Base-by-base conservation (phyloP, 2,888 invertebrate genomes). In the Drosophila monieri region DNA sequence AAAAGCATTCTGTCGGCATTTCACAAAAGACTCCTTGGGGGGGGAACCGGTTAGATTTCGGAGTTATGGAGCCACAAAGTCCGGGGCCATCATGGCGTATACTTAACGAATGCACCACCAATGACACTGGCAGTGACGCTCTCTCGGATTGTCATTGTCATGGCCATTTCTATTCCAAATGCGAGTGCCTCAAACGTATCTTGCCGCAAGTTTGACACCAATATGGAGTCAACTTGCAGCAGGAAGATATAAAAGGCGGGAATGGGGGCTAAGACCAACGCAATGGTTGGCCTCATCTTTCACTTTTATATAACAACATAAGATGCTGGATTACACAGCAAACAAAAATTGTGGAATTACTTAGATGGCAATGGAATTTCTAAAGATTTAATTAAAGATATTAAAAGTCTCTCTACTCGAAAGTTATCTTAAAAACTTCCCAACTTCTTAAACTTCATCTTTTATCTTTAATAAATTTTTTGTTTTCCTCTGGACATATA, bases 101-200 rank as follows among this genome's bases (percentile, higher is more conserved):
- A 85, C 81, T 81, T 85, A 81, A 81, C 81, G 65, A 85, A 81
- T 74, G 75, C 76, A 64, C 72, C 72, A 78, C 76, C 85, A 35
- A n/a, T 80, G 81, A 84, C 80, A 78, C 85, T 85, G 85, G 74
- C 81, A 48, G 59, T 78, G 67, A 12, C 3, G 3, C 21, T 23
- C 21, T 23, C 51, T 65, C 21, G 30, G 23, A 15, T 41, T 41
- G 35, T 35, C 62, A 64, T 32, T 32, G 56, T 59, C 66, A 48
- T 47, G 49, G 39, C 48, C 56, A 25, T 51, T 56, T 59, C 77
- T 67, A 81, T 83, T 79, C 77, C 80, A 64, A 83, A 80, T 77
- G 83, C 75, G 79, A 81, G 81, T 84, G 78, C 67, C 83, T 74
- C 48, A 39, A 74, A 76, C 76, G 68, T 76, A 71, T 66, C 77